phyloP scores from a whole-genome alignment of 92 coral and sea anemone species.

The Diadumene lineata region DNA sequence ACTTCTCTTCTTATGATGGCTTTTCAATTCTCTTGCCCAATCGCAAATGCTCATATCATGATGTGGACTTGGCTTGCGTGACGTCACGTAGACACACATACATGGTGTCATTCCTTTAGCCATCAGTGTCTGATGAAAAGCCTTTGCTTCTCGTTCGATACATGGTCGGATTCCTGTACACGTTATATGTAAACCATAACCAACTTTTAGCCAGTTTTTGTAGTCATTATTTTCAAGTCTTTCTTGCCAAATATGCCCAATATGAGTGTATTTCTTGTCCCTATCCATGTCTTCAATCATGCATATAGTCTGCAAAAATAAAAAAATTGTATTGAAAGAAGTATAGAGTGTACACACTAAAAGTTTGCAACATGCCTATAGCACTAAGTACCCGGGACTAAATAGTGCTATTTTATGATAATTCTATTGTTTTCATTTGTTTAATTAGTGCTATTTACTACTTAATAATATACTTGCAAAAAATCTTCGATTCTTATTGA shows the following conservation, averaged over 20 bases:
- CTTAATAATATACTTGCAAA: too few species aligned
- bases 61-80: constrained; percentile 7
- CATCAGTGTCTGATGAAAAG: constrained; percentile 13
- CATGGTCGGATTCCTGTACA: constrained; percentile 32
- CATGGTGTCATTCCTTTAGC: constrained; percentile 13
- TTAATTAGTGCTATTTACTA: too few species aligned
- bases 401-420: too few species aligned
- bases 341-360: too few species aligned
- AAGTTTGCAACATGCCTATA: too few species aligned
- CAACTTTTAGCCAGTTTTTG: constrained; percentile 35
- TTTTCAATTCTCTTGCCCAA: constrained; percentile 63
- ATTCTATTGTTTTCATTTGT: too few species aligned
- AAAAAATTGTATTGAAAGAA: too few species aligned
- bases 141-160: constrained; percentile 21
- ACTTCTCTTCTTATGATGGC: constrained; percentile 53
- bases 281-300: not conserved
- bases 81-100: constrained; percentile 9
- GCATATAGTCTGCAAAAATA: not conserved
- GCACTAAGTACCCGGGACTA: too few species aligned
- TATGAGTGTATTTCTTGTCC: not conserved
- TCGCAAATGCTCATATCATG: constrained; percentile 45
- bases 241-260: constrained; percentile 16
- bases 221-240: constrained; percentile 15
- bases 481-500: too few species aligned
- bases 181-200: constrained; percentile 10